These are phyloP conservation scores for Galendromus occidentalis DNA, from an alignment of 1,140 invertebrate genomes.

Conservation along the genomic window DNA sequence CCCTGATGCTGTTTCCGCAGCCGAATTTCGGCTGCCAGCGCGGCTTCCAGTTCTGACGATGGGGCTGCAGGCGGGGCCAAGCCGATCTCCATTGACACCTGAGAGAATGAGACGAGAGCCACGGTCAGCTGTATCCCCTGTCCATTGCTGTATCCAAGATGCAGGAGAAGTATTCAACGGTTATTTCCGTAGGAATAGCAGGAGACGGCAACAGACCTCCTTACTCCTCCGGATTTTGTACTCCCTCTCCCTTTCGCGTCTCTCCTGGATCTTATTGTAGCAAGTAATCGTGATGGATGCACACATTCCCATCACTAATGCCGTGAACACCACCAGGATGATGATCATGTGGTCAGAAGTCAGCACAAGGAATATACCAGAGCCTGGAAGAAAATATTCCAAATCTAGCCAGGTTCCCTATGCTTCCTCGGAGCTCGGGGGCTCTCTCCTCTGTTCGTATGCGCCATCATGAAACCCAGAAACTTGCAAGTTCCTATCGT, in stretches of 20 bases:
- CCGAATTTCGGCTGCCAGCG: background rate
- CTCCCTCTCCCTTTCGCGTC: constrained; percentile 21
- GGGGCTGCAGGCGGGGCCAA: constrained; percentile 7
- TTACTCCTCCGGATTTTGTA: constrained; percentile 22
- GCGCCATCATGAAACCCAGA: background rate
- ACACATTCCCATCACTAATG: constrained; percentile 66
- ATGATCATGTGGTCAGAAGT: constrained; percentile 52
- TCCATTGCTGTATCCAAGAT: too few relatives aligned
- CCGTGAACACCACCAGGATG: constrained; percentile 65
- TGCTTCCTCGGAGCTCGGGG: background rate
- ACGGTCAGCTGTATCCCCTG: too few relatives aligned
- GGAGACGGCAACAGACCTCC: constrained; percentile 14
- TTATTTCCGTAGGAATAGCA: too few relatives aligned
- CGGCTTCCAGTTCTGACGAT: constrained; percentile 6
- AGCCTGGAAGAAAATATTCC: background rate
- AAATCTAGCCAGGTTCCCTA: background rate
- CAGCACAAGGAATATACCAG: constrained; percentile 16
- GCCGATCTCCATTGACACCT: constrained; percentile 11
- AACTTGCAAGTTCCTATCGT: background rate
- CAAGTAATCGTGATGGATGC: constrained; percentile 24
- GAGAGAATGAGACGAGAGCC: background rate
- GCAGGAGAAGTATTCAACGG: too few relatives aligned
- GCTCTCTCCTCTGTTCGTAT: background rate
- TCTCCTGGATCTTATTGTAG: constrained; percentile 23
- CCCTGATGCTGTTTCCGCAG: constrained; percentile 4